Evolutionary conservation across 2,797 vertebrate species (phyloP).

Genomic region (Sciurus carolinensis): DNA sequence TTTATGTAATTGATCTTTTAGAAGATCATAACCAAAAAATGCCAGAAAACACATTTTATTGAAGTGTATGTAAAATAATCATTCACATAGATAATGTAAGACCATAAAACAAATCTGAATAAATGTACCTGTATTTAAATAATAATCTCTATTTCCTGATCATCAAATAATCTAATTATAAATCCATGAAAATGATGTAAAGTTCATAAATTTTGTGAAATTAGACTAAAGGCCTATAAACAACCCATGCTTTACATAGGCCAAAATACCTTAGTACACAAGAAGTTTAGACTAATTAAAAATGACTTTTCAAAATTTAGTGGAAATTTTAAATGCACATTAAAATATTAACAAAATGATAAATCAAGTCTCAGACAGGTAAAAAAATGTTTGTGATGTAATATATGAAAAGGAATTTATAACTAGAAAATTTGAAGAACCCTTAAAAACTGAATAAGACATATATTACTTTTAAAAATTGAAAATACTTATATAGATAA

Average conservation of each 20-base stretch:
- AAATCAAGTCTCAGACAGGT: background rate
- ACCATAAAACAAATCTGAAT: background rate
- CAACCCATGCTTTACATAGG: background rate
- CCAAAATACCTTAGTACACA: background rate
- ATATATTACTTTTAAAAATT: background rate
- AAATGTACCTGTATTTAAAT: background rate
- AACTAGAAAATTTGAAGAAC: background rate
- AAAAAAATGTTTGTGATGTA: background rate
- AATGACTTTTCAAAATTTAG: background rate
- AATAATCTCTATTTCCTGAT: background rate
- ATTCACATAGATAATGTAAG: background rate
- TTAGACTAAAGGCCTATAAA: background rate
- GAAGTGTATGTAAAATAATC: background rate
- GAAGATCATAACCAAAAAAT: background rate
- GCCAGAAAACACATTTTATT: background rate
- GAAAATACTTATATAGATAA: background rate
- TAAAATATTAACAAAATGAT: background rate
- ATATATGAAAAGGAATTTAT: background rate
- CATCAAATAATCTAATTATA: background rate
- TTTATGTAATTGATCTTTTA: background rate
- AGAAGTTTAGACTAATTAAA: background rate
- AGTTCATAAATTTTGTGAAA: background rate
- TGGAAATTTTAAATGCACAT: background rate
- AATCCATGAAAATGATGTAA: background rate
- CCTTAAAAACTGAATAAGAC: background rate